Evolutionary conservation across 2,888 invertebrate genomes (phyloP), one percentile per base, ranked within the genome.

Genomic region (Hirtodrosophila trivittata): DNA sequence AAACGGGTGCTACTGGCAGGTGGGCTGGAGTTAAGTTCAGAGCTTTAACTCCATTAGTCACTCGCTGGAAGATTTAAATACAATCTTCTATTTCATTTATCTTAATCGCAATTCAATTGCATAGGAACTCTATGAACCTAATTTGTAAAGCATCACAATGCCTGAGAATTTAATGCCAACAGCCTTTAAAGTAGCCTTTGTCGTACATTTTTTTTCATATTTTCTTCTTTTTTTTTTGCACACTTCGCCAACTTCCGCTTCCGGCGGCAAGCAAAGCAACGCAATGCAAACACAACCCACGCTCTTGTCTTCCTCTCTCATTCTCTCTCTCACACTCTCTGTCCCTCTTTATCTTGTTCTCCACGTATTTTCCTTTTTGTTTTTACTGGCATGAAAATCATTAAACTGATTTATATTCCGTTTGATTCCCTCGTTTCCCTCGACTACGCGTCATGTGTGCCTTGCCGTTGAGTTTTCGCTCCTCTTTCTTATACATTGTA

Each of bases 351-450:
- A 30, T 33, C 43, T 51, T 38, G 51, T 46, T 41, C 45, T 25
- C 33, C 7, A 21, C 13, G 13, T 33, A 14, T 52, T 43, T 47
- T 16, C 35, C 25, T 74, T 60, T 72, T 81, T 69, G 67, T 81
- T 81, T 66, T 69, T 63, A 12, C 65, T 75, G 63, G 78, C 75
- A 72, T 72, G 65, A 72, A 80, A 85, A 87, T 85, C 85, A 87
- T 85, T 87, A 80, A 86, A 85, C 83, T 85, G 85, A 85, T 85
- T 85, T 85, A 85, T 87, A 86, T 85, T 80, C 86, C 73, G 77
- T 83, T 87, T 86, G 87, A 85, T 82, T 76, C 72, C 60, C 55
- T 47, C 37, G 58, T 32, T 50, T 63, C 55, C 56, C 47, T 58
- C 56, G 52, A 37, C 64, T 50, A 56, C 47, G 58, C 59, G 41